Evolutionary conservation across 1,140 invertebrate species (phyloP).

Genomic region (Augochlora pura): DNA sequence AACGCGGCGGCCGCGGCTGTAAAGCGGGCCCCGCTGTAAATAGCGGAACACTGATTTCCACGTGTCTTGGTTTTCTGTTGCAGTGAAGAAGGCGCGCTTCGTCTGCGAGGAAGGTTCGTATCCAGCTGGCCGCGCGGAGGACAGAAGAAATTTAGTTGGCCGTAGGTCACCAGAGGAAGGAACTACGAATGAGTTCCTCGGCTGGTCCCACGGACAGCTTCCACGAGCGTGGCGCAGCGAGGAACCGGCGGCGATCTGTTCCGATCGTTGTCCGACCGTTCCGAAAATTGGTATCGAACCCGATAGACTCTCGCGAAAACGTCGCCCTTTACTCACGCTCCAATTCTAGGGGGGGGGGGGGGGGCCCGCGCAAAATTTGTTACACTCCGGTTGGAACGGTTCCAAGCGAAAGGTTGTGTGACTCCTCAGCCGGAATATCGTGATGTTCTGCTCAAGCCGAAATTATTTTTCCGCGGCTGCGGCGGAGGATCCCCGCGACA

Average conservation of each 20-base stretch:
- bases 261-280: conserved; percentile 14
- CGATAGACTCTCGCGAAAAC: conserved; percentile 32
- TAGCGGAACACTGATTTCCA: not conserved
- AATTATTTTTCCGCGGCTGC: conserved; percentile 52
- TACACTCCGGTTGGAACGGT: conserved; percentile 46
- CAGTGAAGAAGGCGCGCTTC: conserved; percentile 77
- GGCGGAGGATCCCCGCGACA: conserved; percentile 13
- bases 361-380: conserved; percentile 53
- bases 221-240: conserved; percentile 34
- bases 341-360: too few relatives aligned
- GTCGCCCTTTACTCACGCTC: conserved; percentile 50
- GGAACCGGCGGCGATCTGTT: too few relatives aligned
- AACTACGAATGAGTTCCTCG: conserved; percentile 7
- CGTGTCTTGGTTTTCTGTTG: conserved; percentile 58
- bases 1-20: not conserved
- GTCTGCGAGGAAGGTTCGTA: conserved; percentile 73
- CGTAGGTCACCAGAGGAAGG: not conserved
- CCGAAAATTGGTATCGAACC: conserved; percentile 29
- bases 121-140: not conserved
- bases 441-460: conserved; percentile 44
- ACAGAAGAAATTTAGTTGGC: not conserved
- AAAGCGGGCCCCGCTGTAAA: not conserved
- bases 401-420: conserved; percentile 55
- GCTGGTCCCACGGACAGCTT: not conserved
- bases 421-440: conserved; percentile 53